A percentile compares a stretch with the other conserved stretches of the same genome.
These are phyloP conservation scores for Trachymyrmex cornetzi DNA, from an alignment of 1,140 invertebrate species.

Conservation along the genomic window DNA sequence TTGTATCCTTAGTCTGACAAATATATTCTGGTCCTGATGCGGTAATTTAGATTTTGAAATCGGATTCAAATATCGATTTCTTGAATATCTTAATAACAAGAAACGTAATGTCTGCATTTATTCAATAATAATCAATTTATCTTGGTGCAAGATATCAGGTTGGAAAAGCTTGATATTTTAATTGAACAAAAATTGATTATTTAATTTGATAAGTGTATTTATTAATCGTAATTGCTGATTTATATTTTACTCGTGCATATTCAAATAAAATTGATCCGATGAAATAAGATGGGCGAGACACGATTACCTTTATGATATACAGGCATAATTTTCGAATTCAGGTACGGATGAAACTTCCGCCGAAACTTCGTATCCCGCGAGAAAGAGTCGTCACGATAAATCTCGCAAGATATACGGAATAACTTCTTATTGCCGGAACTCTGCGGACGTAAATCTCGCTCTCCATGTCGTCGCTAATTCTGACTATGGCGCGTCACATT, in stretches of 20 bases:
- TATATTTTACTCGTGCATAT: neutral
- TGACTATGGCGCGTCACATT: slow-evolving; percentile 27
- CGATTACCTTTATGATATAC: slow-evolving; percentile 54
- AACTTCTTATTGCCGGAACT: slow-evolving; percentile 72
- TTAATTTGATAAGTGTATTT: neutral
- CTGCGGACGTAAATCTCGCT: slow-evolving; percentile 62
- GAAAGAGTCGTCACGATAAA: slow-evolving; percentile 67
- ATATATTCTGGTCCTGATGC: neutral
- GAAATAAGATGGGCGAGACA: slow-evolving; percentile 4
- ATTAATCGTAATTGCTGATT: neutral
- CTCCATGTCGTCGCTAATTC: slow-evolving; percentile 66
- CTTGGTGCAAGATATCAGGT: neutral
- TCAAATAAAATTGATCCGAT: neutral
- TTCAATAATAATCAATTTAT: slow-evolving; percentile 1
- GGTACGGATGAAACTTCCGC: slow-evolving; percentile 45
- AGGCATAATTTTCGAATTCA: slow-evolving; percentile 58
- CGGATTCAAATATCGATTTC: neutral
- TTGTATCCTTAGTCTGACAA: neutral
- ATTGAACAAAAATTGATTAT: neutral
- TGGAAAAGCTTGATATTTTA: neutral
- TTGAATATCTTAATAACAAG: no score
- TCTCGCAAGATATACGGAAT: slow-evolving; percentile 73
- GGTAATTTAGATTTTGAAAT: slow-evolving; percentile 15
- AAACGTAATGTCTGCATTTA: neutral
- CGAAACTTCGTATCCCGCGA: slow-evolving; percentile 65